Percentiles rank a stretch among this genome's conserved stretches.
These are phyloP conservation scores for Chrysopa pallens DNA, from an alignment of 1,140 invertebrate genomes.

Conservation along the genomic window DNA sequence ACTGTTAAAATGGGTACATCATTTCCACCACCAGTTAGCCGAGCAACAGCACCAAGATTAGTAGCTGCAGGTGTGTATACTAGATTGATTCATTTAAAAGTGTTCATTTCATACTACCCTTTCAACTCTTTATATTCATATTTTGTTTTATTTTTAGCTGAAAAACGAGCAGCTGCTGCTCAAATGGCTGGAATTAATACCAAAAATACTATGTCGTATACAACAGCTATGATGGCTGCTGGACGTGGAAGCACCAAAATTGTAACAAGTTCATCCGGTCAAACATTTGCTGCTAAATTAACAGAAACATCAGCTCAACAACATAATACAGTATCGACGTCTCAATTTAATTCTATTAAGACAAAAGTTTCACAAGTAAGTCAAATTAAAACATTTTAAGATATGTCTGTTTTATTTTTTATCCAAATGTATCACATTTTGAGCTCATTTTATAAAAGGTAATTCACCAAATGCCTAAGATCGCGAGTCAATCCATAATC, in stretches of 20 bases:
- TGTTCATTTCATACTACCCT: too few species aligned
- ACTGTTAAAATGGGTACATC: slow-evolving; percentile 19
- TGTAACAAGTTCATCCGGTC: slow-evolving; percentile 25
- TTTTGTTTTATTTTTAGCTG: slow-evolving; percentile 15
- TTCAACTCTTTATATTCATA: not conserved
- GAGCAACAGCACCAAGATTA: slow-evolving; percentile 31
- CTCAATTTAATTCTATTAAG: not conserved
- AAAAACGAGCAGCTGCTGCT: slow-evolving; percentile 24
- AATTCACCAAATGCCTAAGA: too few species aligned
- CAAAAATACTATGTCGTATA: slow-evolving; percentile 31
- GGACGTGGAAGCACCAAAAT: slow-evolving; percentile 21
- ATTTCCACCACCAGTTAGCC: slow-evolving; percentile 21
- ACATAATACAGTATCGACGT: slow-evolving; percentile 12
- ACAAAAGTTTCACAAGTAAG: not conserved
- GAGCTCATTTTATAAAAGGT: too few species aligned
- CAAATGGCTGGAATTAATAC: slow-evolving; percentile 21
- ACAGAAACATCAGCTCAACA: slow-evolving; percentile 25
- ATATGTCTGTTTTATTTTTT: too few species aligned
- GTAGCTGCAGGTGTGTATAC: slow-evolving; percentile 25
- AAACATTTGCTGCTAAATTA: slow-evolving; percentile 42
- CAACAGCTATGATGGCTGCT: slow-evolving; percentile 36
- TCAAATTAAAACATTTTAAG: too few species aligned
- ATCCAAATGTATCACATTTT: too few species aligned
- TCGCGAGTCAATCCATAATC: too few species aligned
- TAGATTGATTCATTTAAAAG: slow-evolving; percentile 10